Evolutionary conservation across 2,797 vertebrate species (phyloP).

Genomic region (Telmatherina bonti): DNA sequence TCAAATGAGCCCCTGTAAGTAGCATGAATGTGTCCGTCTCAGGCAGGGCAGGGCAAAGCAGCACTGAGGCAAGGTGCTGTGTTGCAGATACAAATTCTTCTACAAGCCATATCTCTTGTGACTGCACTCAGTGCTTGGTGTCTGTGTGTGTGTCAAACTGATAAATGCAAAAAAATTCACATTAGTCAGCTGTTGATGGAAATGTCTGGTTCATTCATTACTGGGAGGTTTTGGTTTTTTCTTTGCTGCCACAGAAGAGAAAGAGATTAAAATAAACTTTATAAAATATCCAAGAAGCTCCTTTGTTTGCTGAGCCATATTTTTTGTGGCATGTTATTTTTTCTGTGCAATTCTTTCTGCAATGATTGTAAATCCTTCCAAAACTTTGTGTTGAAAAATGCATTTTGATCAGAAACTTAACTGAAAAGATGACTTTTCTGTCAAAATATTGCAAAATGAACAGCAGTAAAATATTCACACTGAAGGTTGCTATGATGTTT

Average conservation of each 20-base stretch:
- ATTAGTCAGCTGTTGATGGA: constrained; percentile 46
- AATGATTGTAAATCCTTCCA: not conserved
- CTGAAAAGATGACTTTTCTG: not conserved
- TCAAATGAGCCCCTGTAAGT: constrained; percentile 45
- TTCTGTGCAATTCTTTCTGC: not conserved
- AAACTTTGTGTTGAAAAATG: not conserved
- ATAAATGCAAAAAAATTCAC: constrained; percentile 60
- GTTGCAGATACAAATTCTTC: constrained; percentile 48
- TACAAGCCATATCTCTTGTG: constrained; percentile 17
- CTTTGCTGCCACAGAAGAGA: not conserved
- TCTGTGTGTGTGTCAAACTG: constrained; percentile 24
- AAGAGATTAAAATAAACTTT: constrained; percentile 6
- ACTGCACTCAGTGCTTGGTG: constrained; percentile 20
- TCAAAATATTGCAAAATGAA: constrained; percentile 2
- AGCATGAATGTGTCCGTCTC: constrained; percentile 1
- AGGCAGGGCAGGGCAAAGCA: constrained; percentile 1
- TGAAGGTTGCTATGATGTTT: too few relatives aligned
- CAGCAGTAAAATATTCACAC: not conserved
- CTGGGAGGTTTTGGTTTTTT: constrained; percentile 37
- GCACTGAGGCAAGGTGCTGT: constrained; percentile 26
- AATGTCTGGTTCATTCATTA: constrained; percentile 64
- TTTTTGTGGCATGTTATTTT: not conserved
- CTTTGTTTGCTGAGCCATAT: not conserved
- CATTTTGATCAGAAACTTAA: not conserved
- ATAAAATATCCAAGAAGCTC: not conserved